Conservation (phyloP, 2,888 invertebrate species). For the Gymnocheta viridis region DNA sequence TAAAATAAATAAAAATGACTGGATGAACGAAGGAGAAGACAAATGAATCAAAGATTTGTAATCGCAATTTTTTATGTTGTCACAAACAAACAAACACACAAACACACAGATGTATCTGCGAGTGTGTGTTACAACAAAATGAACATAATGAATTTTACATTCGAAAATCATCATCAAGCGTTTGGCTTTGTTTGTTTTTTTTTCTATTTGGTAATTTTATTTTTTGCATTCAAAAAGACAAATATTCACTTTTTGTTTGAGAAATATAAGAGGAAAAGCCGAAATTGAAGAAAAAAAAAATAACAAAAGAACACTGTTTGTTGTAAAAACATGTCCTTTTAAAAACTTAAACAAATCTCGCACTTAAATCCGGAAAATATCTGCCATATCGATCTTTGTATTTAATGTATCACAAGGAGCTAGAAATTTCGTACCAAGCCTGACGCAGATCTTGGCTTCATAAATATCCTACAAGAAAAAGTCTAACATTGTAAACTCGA, state of each 20-base stretch:
- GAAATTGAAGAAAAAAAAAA: not conserved
- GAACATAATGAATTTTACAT: conserved; percentile 72
- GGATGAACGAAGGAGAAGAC: conserved; percentile 50
- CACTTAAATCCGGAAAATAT: too few species aligned
- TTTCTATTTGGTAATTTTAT: not conserved
- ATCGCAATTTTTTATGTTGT: conserved; percentile 21
- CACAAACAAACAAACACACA: not conserved
- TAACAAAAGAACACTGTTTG: not conserved
- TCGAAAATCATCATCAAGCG: conserved; percentile 71
- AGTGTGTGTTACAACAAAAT: conserved; percentile 22
- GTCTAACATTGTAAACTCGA: too few species aligned
- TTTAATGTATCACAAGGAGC: too few species aligned
- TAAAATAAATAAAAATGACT: not conserved
- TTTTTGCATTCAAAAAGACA: conserved; percentile 17
- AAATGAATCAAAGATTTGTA: conserved; percentile 71
- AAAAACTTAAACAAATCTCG: too few species aligned
- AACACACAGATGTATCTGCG: not conserved
- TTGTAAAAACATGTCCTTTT: too few species aligned
- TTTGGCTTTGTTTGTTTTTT: not conserved
- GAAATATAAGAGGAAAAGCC: conserved; percentile 23
- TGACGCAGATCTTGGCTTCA: too few species aligned
- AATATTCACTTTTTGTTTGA: conserved; percentile 36
- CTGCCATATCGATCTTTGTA: too few species aligned
- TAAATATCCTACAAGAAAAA: too few species aligned
- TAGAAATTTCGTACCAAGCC: too few species aligned